Base-by-base conservation (phyloP, 2,888 invertebrate species). In the Nomada fabriciana region DNA sequence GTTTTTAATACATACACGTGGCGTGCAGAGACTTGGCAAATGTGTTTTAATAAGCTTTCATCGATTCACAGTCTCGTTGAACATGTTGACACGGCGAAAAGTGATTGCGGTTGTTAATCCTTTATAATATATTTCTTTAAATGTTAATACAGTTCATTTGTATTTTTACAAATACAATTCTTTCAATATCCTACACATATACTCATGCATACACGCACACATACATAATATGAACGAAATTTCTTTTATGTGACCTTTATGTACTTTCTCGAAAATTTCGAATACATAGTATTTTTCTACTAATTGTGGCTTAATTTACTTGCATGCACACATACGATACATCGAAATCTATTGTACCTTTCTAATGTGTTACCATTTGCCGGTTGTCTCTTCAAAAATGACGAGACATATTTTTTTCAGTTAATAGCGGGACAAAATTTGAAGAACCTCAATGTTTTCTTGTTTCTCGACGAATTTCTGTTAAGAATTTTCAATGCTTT, bases 81-180 rank as follows among this genome's bases (percentile, higher is more conserved):
- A 50, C 67, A 67, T 61, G 75, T 75, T 72, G 57, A 78, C 57
- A 55, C 72, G 57, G 72, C 43, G 64, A 72, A 60, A 80, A 68
- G 67, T 64, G 55, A 80, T 72, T 64, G 67, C 68, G 78, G 65
- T 80, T 65, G 67, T 78, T 80, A 78, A 78, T 59, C 52, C 57
- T 73, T 77, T 70, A 50, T 71, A 80, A 80, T 67, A 76, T 76
- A 67, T 72, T 73, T 68, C 73, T 61, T 77, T 77, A 70, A 50
- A 70, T 72, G 77, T 77, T 71, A 70, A 77, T 76, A 71, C 61
- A 69, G 36, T 78, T 78, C 68, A 64, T 78, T 80, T 73, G 47
- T 77, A 78, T 53, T 63, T 63, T 63, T 76, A 68, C 50, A 61
- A 42, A 68, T 25, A 57, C 61, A 23, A 55, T 72, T 64, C 63